phyloP scores from a whole-genome alignment of 2,113 vertebrate genomes.

The Aptenodytes patagonicus region DNA sequence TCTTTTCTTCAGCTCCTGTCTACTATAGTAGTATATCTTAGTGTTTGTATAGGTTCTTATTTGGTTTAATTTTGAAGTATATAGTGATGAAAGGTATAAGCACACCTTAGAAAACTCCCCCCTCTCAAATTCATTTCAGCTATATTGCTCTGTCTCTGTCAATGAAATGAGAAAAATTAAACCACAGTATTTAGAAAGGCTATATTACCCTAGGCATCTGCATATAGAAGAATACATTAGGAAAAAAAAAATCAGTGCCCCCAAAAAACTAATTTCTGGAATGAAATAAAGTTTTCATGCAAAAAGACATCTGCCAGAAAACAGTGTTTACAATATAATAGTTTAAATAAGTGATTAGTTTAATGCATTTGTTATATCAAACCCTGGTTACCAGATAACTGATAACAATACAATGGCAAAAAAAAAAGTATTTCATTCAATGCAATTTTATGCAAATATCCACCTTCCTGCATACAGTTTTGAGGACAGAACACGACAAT shows the following conservation, averaged over 20 bases:
- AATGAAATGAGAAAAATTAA: neutral
- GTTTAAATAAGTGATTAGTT: neutral
- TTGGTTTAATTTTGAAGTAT: neutral
- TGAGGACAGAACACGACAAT: neutral
- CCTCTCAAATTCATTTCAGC: neutral
- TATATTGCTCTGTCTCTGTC: neutral
- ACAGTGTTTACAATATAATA: neutral
- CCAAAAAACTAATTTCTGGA: neutral
- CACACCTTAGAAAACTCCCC: neutral
- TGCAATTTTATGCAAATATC: neutral
- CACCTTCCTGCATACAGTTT: neutral
- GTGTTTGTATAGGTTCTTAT: neutral
- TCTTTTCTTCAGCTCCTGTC: neutral
- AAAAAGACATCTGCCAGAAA: neutral
- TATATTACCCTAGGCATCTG: neutral
- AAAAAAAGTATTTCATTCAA: neutral
- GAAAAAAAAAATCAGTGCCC: neutral
- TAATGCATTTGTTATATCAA: neutral
- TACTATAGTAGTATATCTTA: neutral
- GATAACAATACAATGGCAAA: neutral
- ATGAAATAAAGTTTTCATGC: neutral
- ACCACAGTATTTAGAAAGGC: neutral
- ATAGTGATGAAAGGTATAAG: neutral
- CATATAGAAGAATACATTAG: neutral
- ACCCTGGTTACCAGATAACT: neutral